These are phyloP conservation scores for Apis mellifera DNA, from an alignment of 1,140 invertebrate species.

Conservation along the genomic window DNA sequence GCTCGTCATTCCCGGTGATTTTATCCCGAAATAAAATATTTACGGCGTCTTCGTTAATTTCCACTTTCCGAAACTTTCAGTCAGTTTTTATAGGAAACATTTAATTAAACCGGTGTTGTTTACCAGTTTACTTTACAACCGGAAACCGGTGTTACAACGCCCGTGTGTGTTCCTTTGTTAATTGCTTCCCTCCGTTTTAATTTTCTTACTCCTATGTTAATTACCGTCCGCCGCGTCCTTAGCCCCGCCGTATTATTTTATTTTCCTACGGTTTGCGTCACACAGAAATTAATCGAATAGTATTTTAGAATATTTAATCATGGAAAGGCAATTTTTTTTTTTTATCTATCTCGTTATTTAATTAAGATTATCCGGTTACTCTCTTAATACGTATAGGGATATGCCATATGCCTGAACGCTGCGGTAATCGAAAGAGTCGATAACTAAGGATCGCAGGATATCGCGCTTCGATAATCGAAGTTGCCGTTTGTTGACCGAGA, in stretches of 20 bases:
- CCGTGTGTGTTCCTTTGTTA: conserved; percentile 48
- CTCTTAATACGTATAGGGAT: background rate
- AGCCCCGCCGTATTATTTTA: background rate
- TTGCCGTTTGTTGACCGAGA: background rate
- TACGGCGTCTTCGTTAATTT: conserved; percentile 50
- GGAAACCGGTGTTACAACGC: conserved; percentile 30
- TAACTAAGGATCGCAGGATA: background rate
- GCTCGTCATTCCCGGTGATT: conserved; percentile 3
- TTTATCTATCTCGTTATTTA: background rate
- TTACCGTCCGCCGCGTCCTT: conserved; percentile 5
- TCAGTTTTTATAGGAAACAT: conserved; percentile 42
- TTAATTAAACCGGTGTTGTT: conserved; percentile 51
- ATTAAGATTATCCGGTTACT: background rate
- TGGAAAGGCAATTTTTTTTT: background rate
- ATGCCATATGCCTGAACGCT: background rate
- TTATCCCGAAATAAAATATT: conserved; percentile 47
- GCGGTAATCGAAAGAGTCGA: background rate
- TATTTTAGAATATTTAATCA: background rate
- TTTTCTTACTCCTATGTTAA: conserved; percentile 41
- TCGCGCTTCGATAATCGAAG: background rate
- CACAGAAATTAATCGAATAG: conserved; percentile 5
- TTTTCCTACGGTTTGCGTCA: background rate
- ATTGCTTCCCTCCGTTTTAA: conserved; percentile 42
- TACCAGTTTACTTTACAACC: conserved; percentile 35
- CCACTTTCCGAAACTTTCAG: conserved; percentile 34